Evolutionary conservation across 2,888 invertebrate genomes (phyloP), one percentile per base, ranked within the genome.

Genomic region (Harpalus rubripes): DNA sequence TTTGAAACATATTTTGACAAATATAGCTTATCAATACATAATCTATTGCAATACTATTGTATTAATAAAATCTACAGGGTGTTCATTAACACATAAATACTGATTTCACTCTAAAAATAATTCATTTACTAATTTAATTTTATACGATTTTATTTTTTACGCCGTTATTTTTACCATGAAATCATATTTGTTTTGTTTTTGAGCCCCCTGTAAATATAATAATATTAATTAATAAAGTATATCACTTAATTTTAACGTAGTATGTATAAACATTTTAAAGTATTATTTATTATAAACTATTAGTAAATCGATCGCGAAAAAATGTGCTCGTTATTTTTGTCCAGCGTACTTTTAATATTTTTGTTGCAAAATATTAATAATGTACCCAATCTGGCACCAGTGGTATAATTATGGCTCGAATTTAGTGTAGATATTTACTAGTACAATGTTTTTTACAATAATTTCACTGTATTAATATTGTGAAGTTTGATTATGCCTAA

Each of bases 1-100:
- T 83, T 83, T 83, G 83, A 83, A 83, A 83, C 72, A 83, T 83
- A 74, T 83, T 83, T 83, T 83, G 59, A 83, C 68, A 83, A 83
- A 83, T 83, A 74, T 83, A 83, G 74, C 83, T 83, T 72, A 83
- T 76, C 59, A 74, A 26, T 81, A 68, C 72, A 83, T 74, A 83
- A 56, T 74, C 72, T 74, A 74, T 74, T 68, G 81, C 81, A 81
- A 81, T 81, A 81, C 81, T 81, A 81, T 81, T 81, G 72, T 81
- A 81, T 81, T 81, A 81, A 81, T 72, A 72, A 52, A 56, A 81
- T 56, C 16, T 58, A 59, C 16, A 41, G 68, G n/a, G 12, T 81
- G 56, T 56, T n/a, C 41, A 63, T 8, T 26, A 68, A 39, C 6
- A n/a, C 8, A 39, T 39, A 32, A 39, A 68, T 68, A 68, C 1